Conservation (phyloP, 2,888 invertebrate species). For the Hydroisotoma schaefferi region DNA sequence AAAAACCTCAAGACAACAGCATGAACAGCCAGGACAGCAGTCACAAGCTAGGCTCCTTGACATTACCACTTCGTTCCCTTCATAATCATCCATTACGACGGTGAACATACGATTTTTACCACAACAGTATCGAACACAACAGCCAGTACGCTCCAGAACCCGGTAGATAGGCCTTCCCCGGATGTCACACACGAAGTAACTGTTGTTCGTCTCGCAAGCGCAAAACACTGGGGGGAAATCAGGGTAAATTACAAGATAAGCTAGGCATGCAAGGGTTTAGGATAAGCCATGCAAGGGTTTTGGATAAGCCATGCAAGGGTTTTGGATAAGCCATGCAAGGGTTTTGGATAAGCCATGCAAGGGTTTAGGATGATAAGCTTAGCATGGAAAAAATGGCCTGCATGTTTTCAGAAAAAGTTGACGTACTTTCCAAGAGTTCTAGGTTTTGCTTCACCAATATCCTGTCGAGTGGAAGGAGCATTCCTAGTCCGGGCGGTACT, state of each 20-base stretch:
- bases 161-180: neutral
- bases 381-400: neutral
- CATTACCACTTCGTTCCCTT: neutral
- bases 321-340: neutral
- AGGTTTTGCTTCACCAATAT: neutral
- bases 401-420: neutral
- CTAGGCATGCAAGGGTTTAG: no score
- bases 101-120: neutral
- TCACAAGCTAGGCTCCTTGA: neutral
- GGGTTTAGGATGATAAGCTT: neutral
- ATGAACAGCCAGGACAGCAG: neutral
- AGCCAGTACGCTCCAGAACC: neutral
- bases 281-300: no score
- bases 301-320: neutral
- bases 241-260: neutral
- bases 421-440: constrained; percentile 3
- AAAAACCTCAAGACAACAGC: neutral
- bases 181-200: neutral
- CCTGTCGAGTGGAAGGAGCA: neutral
- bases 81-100: neutral
- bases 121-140: neutral
- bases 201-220: neutral
- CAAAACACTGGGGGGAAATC: neutral
- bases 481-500: neutral
- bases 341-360: neutral